phyloP scores from a whole-genome alignment of 1,140 invertebrate genomes.

The Drosophila orena region DNA sequence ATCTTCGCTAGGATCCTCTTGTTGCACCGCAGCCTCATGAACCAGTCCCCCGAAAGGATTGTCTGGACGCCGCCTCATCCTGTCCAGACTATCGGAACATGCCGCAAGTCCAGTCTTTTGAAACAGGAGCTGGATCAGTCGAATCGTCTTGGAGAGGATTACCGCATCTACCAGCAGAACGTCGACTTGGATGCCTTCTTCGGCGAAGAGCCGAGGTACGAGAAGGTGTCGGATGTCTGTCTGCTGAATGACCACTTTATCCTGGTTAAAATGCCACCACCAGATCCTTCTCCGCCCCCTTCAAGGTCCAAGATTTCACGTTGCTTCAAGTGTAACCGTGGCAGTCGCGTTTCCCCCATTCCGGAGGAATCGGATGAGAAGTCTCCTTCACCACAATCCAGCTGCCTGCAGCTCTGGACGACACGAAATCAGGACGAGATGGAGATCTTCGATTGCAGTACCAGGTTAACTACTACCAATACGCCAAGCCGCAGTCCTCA shows the following conservation, averaged over 20 bases:
- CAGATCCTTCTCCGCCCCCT: not conserved
- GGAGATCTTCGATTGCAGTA: constrained; percentile 6
- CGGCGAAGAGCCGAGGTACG: constrained; percentile 57
- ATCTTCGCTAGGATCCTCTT: constrained; percentile 9
- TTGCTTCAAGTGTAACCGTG: constrained; percentile 68
- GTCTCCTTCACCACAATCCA: not conserved
- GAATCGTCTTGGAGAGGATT: constrained; percentile 42
- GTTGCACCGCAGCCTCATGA: constrained; percentile 19
- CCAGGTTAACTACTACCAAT: not conserved
- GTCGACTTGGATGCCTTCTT: constrained; percentile 72
- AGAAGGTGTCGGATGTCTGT: constrained; percentile 75
- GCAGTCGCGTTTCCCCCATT: constrained; percentile 65
- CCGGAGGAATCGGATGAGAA: constrained; percentile 47
- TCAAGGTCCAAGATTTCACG: constrained; percentile 47
- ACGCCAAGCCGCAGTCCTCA: not conserved
- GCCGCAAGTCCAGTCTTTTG: constrained; percentile 15
- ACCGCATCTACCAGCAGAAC: constrained; percentile 74
- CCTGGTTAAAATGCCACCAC: constrained; percentile 75
- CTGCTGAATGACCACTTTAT: constrained; percentile 81
- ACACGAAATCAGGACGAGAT: constrained; percentile 1
- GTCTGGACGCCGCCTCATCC: constrained; percentile 14
- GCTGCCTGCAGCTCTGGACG: constrained; percentile 12
- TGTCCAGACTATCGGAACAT: constrained; percentile 4
- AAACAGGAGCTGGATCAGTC: constrained; percentile 9
- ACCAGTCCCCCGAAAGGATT: not conserved